These are phyloP conservation scores for Pectinophora gossypiella DNA, from an alignment of 1,140 invertebrate species.

Conservation along the genomic window DNA sequence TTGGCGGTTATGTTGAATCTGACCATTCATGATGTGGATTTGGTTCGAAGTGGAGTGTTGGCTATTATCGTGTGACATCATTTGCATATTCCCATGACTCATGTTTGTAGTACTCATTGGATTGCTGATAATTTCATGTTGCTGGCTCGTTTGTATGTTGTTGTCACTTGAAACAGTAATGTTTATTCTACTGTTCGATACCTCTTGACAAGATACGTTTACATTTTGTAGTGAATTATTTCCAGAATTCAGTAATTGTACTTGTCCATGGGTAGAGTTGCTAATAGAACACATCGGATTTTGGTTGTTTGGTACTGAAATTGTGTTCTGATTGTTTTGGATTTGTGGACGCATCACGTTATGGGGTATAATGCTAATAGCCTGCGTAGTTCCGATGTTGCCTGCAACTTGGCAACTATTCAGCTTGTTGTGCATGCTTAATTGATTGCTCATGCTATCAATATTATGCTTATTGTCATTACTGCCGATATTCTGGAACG, in stretches of 20 bases:
- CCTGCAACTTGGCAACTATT: conserved; percentile 62
- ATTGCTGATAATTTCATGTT: conserved; percentile 41
- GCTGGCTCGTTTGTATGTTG: conserved; percentile 41
- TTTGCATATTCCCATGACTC: conserved; percentile 57
- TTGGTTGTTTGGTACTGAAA: conserved; percentile 51
- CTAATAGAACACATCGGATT: conserved; percentile 59
- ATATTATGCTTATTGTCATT: conserved; percentile 52
- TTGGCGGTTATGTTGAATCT: conserved; percentile 61
- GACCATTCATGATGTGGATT: conserved; percentile 68
- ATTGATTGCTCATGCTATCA: conserved; percentile 46
- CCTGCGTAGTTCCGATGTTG: conserved; percentile 51
- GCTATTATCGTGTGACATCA: conserved; percentile 56
- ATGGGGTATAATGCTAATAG: conserved; percentile 64
- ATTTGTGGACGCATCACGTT: conserved; percentile 53
- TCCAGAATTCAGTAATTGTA: conserved; percentile 53
- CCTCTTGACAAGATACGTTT: conserved; percentile 61
- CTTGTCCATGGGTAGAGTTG: conserved; percentile 49
- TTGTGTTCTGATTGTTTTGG: conserved; percentile 55
- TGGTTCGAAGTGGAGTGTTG: conserved; percentile 47
- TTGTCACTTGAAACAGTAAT: conserved; percentile 39
- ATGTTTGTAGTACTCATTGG: conserved; percentile 45
- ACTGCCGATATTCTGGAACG: conserved; percentile 59
- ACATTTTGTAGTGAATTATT: conserved; percentile 59
- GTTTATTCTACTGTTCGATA: conserved; percentile 50
- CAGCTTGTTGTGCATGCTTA: conserved; percentile 64